phyloP scores from a whole-genome alignment of 2,888 invertebrate genomes.

The Bhutanitis thaidina region DNA sequence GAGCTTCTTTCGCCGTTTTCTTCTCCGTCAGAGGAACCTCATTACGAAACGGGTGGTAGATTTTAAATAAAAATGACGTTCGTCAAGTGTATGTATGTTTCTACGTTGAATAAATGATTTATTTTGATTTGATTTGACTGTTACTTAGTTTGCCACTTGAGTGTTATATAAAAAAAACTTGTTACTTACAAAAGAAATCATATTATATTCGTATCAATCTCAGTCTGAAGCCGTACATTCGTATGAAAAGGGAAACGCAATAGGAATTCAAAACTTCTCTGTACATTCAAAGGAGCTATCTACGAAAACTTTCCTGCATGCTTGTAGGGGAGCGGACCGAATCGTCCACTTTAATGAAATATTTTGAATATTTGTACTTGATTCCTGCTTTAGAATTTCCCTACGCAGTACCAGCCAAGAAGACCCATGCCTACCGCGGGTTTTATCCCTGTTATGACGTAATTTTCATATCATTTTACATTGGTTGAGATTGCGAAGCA shows the following conservation, averaged over 20 bases:
- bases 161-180: too few species aligned
- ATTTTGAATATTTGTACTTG: conserved; percentile 71
- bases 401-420: conserved; percentile 30
- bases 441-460: background rate
- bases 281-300: conserved; percentile 20
- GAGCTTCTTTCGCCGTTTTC: too few species aligned
- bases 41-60: too few species aligned
- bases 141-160: too few species aligned
- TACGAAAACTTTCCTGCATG: conserved; percentile 31
- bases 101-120: too few species aligned
- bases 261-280: conserved; percentile 14
- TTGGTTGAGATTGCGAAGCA: conserved; percentile 31
- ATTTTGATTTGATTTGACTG: too few species aligned
- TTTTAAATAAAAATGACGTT: too few species aligned
- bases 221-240: background rate
- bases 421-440: conserved; percentile 26
- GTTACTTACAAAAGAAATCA: too few species aligned
- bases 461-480: conserved; percentile 24
- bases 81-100: too few species aligned
- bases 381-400: conserved; percentile 44
- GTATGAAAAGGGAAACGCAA: conserved; percentile 12
- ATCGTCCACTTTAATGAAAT: conserved; percentile 60
- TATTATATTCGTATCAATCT: background rate
- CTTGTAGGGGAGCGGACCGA: conserved; percentile 46
- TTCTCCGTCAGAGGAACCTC: too few species aligned